A percentile compares a stretch with the other conserved stretches of the same genome.
Conservation (phyloP, 2,888 invertebrate genomes). For the Autographa pulchrina region DNA sequence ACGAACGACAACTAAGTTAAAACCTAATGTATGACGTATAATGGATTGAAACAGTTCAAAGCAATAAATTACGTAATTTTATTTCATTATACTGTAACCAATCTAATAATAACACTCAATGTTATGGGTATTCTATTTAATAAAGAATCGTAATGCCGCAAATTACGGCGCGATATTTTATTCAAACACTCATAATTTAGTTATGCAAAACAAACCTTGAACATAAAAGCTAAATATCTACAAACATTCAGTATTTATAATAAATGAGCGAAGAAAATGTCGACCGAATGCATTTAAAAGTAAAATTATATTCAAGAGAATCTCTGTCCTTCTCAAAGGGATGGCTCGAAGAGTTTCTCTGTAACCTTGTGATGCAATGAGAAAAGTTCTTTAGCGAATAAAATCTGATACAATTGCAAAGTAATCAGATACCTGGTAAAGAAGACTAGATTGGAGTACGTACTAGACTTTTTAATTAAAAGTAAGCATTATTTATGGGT, state of each 20-base stretch:
- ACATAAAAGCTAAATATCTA: conserved; percentile 12
- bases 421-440: conserved; percentile 26
- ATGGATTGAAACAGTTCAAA: not conserved
- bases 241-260: conserved; percentile 21
- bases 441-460: conserved; percentile 15
- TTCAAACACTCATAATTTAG: conserved; percentile 10
- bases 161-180: not conserved
- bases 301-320: conserved; percentile 36
- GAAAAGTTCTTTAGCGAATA: conserved; percentile 37
- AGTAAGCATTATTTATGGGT: not conserved
- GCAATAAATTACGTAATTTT: conserved; percentile 1
- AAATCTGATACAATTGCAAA: conserved; percentile 33
- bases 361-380: conserved; percentile 14
- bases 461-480: conserved; percentile 29
- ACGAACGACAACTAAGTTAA: not conserved
- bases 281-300: conserved; percentile 42
- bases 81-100: not conserved
- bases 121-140: not conserved
- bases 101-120: not conserved
- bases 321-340: conserved; percentile 22
- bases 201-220: conserved; percentile 11
- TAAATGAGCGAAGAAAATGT: conserved; percentile 33
- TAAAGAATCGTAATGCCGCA: not conserved
- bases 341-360: conserved; percentile 10
- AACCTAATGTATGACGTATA: not conserved